Evolutionary conservation across 2,888 invertebrate species (phyloP).

Genomic region (Lepidochitona cinerea): DNA sequence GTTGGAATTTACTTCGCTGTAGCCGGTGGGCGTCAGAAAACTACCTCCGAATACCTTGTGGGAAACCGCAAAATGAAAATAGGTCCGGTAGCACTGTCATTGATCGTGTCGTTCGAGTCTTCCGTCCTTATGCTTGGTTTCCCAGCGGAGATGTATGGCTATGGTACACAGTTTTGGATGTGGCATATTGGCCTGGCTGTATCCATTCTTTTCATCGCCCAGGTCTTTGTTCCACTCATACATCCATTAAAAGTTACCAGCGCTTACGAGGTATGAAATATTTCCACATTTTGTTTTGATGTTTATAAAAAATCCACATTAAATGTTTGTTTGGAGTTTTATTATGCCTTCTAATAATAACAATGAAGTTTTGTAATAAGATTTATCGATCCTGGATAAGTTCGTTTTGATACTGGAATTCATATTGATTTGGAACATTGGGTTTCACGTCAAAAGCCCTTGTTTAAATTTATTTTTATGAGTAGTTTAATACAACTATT

Average conservation of each 20-base stretch:
- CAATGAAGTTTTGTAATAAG: too few relatives aligned
- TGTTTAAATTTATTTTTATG: too few relatives aligned
- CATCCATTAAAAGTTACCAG: background rate
- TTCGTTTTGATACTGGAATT: too few relatives aligned
- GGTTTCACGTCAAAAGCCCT: too few relatives aligned
- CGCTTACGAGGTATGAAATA: background rate
- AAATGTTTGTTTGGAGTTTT: too few relatives aligned
- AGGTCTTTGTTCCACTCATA: background rate
- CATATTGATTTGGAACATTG: too few relatives aligned
- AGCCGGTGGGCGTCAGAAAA: background rate
- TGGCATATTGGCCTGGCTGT: background rate
- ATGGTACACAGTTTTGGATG: conserved; percentile 3
- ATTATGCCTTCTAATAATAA: too few relatives aligned
- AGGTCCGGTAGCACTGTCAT: background rate
- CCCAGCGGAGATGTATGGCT: background rate
- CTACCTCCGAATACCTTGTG: background rate
- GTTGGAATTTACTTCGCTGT: conserved; percentile 3
- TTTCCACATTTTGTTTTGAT: too few relatives aligned
- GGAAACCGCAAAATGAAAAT: background rate
- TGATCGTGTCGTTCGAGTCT: background rate
- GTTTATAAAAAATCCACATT: too few relatives aligned
- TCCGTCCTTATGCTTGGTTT: background rate
- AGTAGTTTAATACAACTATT: too few relatives aligned
- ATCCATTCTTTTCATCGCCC: background rate
- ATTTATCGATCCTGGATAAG: too few relatives aligned